Evolutionary conservation across 2,888 invertebrate genomes (phyloP).

Genomic region (Drosophila infuscata): DNA sequence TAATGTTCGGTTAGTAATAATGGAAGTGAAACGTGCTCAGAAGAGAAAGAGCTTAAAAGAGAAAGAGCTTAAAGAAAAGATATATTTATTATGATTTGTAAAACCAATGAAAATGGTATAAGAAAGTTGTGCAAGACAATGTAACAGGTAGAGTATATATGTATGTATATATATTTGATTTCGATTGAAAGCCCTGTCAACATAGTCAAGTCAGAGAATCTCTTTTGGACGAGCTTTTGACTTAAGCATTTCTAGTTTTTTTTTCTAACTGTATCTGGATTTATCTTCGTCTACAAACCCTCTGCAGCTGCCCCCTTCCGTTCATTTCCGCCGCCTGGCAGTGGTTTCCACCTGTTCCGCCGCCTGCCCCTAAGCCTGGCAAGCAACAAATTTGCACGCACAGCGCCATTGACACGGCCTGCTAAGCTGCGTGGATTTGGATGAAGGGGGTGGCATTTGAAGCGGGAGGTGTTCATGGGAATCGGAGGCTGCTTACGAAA

Average conservation of each 20-base stretch:
- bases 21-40: background rate
- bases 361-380: conserved; percentile 50
- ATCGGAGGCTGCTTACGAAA: conserved; percentile 30
- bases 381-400: conserved; percentile 72
- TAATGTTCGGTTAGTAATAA: background rate
- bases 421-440: conserved; percentile 56
- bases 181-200: background rate
- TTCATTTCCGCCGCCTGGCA: background rate
- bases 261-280: background rate
- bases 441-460: background rate
- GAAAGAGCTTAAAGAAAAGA: background rate
- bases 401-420: conserved; percentile 70
- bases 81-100: background rate
- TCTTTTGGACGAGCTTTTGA: too few species aligned
- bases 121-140: background rate
- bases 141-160: background rate
- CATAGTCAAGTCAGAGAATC: background rate
- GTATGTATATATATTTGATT: background rate
- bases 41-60: background rate
- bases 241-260: background rate
- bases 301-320: background rate
- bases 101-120: background rate
- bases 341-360: conserved; percentile 2
- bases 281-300: background rate
- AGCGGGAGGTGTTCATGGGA: conserved; percentile 18